A percentile compares a stretch with the other conserved stretches of the same genome.
These are phyloP conservation scores for Fistularia commersonii DNA, from an alignment of 2,797 vertebrate species.

Conservation along the genomic window DNA sequence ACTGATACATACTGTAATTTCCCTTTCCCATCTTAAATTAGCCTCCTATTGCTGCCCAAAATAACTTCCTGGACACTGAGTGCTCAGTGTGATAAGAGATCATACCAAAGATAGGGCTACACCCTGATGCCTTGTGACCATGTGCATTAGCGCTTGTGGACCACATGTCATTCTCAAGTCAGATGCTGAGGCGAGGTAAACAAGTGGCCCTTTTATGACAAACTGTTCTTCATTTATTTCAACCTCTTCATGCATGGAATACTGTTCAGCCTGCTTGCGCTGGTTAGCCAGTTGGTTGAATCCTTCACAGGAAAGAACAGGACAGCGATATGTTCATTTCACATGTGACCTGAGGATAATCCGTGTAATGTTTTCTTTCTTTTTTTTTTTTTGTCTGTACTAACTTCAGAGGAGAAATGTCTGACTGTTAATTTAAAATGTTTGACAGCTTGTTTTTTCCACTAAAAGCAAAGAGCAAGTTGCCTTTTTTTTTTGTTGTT, in stretches of 20 bases:
- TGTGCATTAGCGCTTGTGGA: conserved; percentile 37
- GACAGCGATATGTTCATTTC: conserved; percentile 6
- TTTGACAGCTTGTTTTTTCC: no score
- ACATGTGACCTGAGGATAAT: no score
- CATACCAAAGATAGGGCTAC: conserved; percentile 26
- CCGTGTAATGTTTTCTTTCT: no score
- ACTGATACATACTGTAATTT: conserved; percentile 3
- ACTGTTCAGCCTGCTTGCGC: conserved; percentile 21
- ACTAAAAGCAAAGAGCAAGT: no score
- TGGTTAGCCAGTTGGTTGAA: conserved; percentile 26
- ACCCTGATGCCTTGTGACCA: conserved; percentile 58
- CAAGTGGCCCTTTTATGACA: conserved; percentile 66
- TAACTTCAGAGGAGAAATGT: no score
- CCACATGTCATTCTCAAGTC: conserved; percentile 68
- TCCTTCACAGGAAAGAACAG: conserved; percentile 20
- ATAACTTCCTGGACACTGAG: conserved; percentile 21
- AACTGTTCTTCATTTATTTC: conserved; percentile 60
- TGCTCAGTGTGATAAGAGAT: conserved; percentile 25
- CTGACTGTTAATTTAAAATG: no score
- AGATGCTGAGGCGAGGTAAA: conserved; percentile 57
- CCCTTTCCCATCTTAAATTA: not conserved
- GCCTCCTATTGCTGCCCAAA: conserved; percentile 5
- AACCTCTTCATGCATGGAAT: conserved; percentile 39
- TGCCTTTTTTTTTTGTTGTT: no score
- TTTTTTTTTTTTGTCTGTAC: no score